These are phyloP conservation scores for Anastatus disparis DNA, from an alignment of 1,140 invertebrate species.

Conservation along the genomic window DNA sequence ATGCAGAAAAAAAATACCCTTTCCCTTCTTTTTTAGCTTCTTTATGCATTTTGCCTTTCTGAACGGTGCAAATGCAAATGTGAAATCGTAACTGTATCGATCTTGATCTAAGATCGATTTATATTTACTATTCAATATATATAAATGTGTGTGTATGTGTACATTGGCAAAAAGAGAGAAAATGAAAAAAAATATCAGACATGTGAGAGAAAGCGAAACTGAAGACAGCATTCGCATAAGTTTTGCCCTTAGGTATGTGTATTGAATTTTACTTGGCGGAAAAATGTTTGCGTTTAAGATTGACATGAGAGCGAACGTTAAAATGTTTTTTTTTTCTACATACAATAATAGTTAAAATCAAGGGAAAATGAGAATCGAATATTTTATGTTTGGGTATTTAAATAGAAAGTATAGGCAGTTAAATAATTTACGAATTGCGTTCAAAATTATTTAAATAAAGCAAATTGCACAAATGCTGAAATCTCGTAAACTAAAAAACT, in stretches of 20 bases:
- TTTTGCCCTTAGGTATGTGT: background rate
- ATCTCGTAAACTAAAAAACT: no score
- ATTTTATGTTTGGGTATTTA: background rate
- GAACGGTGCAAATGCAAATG: background rate
- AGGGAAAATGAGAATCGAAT: background rate
- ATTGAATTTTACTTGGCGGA: background rate
- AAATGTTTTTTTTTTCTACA: background rate
- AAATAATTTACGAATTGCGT: no score
- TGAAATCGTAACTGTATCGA: background rate
- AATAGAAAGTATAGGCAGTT: constrained; percentile 31
- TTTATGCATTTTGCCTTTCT: background rate
- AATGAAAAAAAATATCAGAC: background rate
- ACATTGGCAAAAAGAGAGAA: no score
- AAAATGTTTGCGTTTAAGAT: background rate
- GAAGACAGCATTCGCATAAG: no score
- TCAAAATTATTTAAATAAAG: no score
- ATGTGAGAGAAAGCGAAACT: constrained; percentile 9
- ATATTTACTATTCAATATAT: no score
- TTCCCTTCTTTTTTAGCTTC: background rate
- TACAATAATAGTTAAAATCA: background rate
- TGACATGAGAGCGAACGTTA: background rate
- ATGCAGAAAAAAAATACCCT: background rate
- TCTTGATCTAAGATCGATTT: no score
- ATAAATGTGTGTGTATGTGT: no score
- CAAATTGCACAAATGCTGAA: no score